These are phyloP conservation scores for Xiphydria camelus DNA, from an alignment of 2,888 invertebrate genomes.

Conservation along the genomic window DNA sequence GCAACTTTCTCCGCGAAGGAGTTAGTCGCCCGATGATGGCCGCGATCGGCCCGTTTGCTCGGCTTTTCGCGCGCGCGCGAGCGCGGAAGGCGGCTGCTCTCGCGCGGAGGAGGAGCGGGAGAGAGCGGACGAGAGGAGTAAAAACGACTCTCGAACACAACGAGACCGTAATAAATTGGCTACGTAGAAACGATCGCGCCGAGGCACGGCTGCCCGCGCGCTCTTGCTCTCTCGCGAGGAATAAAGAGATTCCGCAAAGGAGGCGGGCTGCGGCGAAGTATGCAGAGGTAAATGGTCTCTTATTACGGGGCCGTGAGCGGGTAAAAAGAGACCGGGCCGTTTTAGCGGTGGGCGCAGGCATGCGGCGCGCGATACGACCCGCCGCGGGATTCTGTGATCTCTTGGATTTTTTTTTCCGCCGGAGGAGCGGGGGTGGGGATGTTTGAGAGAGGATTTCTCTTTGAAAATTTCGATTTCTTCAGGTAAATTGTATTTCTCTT, in stretches of 20 bases:
- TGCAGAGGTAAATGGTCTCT: neutral
- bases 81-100: neutral
- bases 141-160: slow-evolving; percentile 5
- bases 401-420: no score
- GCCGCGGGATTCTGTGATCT: no score
- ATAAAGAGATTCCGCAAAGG: neutral
- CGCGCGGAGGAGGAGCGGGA: neutral
- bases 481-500: no score
- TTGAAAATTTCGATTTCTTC: no score
- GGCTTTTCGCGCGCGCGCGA: neutral
- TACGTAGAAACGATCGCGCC: slow-evolving; percentile 2
- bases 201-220: neutral
- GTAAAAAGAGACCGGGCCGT: neutral
- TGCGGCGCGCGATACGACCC: no score
- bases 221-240: neutral
- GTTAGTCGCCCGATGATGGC: no score
- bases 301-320: neutral
- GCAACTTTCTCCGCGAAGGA: neutral
- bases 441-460: no score
- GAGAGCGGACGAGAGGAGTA: neutral
- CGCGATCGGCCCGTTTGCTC: neutral
- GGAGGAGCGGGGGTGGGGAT: no score
- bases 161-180: slow-evolving; percentile 17
- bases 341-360: no score
- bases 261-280: neutral